Percentiles rank a stretch among this genome's conserved stretches.
Conservation (phyloP, 1,140 invertebrate species). For the Hypsibius dujardini region DNA sequence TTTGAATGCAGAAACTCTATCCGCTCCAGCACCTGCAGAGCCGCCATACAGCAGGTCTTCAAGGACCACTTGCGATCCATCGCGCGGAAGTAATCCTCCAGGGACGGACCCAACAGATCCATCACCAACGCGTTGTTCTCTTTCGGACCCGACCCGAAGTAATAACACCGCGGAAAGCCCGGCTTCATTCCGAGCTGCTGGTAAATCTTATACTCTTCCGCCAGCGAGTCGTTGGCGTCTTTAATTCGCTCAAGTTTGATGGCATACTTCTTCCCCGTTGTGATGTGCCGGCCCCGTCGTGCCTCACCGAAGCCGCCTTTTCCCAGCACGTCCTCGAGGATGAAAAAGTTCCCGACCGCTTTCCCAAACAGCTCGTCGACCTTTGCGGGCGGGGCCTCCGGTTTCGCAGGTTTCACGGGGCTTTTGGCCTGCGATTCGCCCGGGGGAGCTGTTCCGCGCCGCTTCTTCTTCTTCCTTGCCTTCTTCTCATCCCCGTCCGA, state of each 20-base stretch:
- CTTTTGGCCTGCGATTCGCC: too few relatives aligned
- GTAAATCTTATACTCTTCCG: slow-evolving; percentile 6
- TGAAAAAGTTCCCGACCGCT: not conserved
- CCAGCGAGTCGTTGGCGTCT: not conserved
- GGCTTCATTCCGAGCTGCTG: not conserved
- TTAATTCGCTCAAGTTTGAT: slow-evolving; percentile 1
- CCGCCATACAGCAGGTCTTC: not conserved
- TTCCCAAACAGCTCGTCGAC: not conserved
- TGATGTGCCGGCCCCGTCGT: not conserved
- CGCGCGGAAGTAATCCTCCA: slow-evolving; percentile 4
- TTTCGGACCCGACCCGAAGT: not conserved
- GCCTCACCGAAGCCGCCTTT: not conserved
- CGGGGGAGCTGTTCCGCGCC: not conserved
- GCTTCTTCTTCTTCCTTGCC: not conserved
- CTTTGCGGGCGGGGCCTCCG: too few relatives aligned
- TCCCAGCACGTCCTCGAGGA: not conserved
- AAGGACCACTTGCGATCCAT: not conserved
- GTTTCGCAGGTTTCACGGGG: too few relatives aligned
- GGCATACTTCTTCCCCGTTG: slow-evolving; percentile 1
- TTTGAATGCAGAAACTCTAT: slow-evolving; percentile 48
- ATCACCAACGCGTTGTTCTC: not conserved
- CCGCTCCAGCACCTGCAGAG: slow-evolving; percentile 25
- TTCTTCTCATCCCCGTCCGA: not conserved
- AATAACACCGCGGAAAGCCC: not conserved
- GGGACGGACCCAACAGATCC: slow-evolving; percentile 3